A percentile compares a stretch with the other conserved stretches of the same genome.
phyloP scores from a whole-genome alignment of 2,888 invertebrate species.

The Asteroscopus sphinx region DNA sequence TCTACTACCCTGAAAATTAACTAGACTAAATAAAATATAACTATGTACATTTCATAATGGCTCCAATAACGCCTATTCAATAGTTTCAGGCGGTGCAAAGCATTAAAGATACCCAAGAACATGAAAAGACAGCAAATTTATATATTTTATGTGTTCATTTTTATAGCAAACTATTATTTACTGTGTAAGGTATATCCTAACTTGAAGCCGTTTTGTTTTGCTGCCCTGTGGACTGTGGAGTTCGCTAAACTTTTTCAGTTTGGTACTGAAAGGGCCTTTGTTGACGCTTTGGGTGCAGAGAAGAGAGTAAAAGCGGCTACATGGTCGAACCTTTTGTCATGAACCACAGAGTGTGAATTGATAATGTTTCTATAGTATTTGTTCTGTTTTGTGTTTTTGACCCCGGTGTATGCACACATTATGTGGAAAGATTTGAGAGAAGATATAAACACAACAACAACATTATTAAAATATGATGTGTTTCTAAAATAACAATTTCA shows the following conservation, averaged over 20 bases:
- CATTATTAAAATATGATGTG: too few relatives aligned
- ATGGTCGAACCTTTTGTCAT: slow-evolving; percentile 78
- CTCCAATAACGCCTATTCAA: too few relatives aligned
- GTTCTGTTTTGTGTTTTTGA: slow-evolving; percentile 65
- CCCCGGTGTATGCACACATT: slow-evolving; percentile 40
- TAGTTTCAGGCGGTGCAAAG: too few relatives aligned
- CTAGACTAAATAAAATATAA: too few relatives aligned
- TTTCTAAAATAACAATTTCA: too few relatives aligned
- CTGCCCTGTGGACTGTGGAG: slow-evolving; percentile 53
- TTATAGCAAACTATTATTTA: slow-evolving; percentile 35
- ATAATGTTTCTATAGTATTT: slow-evolving; percentile 78
- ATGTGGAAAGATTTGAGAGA: slow-evolving; percentile 19
- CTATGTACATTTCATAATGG: too few relatives aligned
- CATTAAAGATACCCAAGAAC: too few relatives aligned
- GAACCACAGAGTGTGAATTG: slow-evolving; percentile 82
- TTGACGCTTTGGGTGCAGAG: slow-evolving; percentile 67
- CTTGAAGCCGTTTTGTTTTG: slow-evolving; percentile 49
- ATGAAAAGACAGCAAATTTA: too few relatives aligned
- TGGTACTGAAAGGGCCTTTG: slow-evolving; percentile 72
- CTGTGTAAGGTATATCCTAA: slow-evolving; percentile 38
- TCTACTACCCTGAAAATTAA: too few relatives aligned
- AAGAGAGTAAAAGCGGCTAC: slow-evolving; percentile 72
- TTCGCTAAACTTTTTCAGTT: slow-evolving; percentile 67
- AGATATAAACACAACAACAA: slow-evolving; percentile 4
- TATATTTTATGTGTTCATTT: slow-evolving; percentile 14